A percentile compares a stretch with the other conserved stretches of the same genome.
These are phyloP conservation scores for Zygaena filipendulae DNA, from an alignment of 2,888 invertebrate species.

Conservation along the genomic window DNA sequence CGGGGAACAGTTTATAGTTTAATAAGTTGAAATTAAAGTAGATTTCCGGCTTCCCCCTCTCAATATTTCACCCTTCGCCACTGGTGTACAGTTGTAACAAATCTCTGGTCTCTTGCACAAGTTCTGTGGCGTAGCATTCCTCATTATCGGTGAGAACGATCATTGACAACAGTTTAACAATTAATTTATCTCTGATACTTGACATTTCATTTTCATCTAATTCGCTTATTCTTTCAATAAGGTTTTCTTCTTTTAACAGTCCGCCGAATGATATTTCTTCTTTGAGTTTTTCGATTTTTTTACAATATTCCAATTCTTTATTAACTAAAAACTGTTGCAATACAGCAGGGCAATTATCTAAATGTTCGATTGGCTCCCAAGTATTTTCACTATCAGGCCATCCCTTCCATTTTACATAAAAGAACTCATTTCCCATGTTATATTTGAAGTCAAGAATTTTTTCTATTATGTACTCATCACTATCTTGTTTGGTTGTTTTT, in stretches of 20 bases:
- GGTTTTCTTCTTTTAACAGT: slow-evolving; percentile 43
- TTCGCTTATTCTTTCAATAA: slow-evolving; percentile 47
- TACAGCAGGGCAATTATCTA: slow-evolving; percentile 72
- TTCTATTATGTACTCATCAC: slow-evolving; percentile 81
- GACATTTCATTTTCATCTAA: slow-evolving; percentile 32
- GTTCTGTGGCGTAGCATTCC: slow-evolving; percentile 35
- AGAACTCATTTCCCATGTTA: slow-evolving; percentile 63
- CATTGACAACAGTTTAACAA: slow-evolving; percentile 52
- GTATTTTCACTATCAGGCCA: slow-evolving; percentile 79
- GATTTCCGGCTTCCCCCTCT: too few species aligned
- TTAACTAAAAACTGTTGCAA: slow-evolving; percentile 35
- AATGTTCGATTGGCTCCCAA: slow-evolving; percentile 86
- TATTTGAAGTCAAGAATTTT: slow-evolving; percentile 73
- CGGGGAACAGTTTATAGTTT: too few species aligned
- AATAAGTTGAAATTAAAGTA: too few species aligned
- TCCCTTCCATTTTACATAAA: slow-evolving; percentile 88
- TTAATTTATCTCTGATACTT: slow-evolving; percentile 42
- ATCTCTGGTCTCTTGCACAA: slow-evolving; percentile 57
- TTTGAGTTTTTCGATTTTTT: slow-evolving; percentile 38
- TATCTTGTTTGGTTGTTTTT: slow-evolving; percentile 32
- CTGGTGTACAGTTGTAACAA: slow-evolving; percentile 56
- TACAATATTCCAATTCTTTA: slow-evolving; percentile 38
- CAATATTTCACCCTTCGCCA: too few species aligned
- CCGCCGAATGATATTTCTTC: slow-evolving; percentile 50
- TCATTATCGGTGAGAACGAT: slow-evolving; percentile 35